These are phyloP conservation scores for Monopis laevigella DNA, from an alignment of 2,888 invertebrate genomes.

Conservation along the genomic window DNA sequence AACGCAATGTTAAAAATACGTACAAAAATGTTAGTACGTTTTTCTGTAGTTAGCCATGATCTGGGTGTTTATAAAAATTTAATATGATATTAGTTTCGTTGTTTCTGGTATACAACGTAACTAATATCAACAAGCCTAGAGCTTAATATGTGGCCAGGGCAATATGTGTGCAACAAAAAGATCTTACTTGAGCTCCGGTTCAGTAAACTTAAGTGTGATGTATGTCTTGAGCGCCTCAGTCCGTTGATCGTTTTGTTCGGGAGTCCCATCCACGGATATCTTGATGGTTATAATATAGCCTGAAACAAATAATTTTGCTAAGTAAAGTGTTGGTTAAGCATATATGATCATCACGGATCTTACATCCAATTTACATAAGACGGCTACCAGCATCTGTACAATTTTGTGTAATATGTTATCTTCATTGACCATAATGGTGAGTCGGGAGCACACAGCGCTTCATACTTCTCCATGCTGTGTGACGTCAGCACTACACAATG, in stretches of 20 bases:
- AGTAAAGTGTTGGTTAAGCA: background rate
- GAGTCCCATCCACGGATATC: slow-evolving; percentile 24
- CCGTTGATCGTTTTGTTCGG: slow-evolving; percentile 11
- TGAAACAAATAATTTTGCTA: slow-evolving; percentile 37
- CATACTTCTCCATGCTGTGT: slow-evolving; percentile 5
- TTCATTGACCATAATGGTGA: slow-evolving; percentile 87
- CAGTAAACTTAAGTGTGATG: slow-evolving; percentile 32
- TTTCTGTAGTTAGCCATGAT: too few relatives aligned
- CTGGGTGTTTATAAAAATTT: too few relatives aligned
- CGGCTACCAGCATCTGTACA: too few relatives aligned
- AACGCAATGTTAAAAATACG: too few relatives aligned
- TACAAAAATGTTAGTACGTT: too few relatives aligned
- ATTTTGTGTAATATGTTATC: too few relatives aligned
- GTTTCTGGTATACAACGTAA: too few relatives aligned
- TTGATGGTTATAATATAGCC: slow-evolving; percentile 57
- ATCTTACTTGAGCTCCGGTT: slow-evolving; percentile 49
- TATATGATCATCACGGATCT: background rate
- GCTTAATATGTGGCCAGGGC: too few relatives aligned
- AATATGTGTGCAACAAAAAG: too few relatives aligned
- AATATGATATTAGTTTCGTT: too few relatives aligned
- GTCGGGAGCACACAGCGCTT: slow-evolving; percentile 70
- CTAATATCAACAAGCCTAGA: too few relatives aligned
- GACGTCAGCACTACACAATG: slow-evolving; percentile 45
- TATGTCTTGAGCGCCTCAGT: slow-evolving; percentile 33
- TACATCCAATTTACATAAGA: background rate